Base-by-base conservation (phyloP, 2,113 vertebrate species). In the Dromaius novaehollandiae region DNA sequence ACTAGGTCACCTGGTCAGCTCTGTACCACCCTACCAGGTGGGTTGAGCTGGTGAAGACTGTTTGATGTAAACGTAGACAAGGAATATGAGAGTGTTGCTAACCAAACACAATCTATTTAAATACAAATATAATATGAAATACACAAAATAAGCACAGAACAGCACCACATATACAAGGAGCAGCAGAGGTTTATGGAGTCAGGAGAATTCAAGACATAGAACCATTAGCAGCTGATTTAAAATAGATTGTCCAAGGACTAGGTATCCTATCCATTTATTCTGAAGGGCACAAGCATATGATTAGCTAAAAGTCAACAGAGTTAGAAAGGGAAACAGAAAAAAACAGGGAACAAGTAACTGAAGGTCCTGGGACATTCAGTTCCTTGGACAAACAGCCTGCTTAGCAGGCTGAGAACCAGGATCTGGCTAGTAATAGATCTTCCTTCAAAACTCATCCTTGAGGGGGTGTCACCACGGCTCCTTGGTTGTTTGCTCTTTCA, bases 291-390 rank as follows among this genome's bases (percentile, higher is more conserved):
- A 74, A 40, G 68, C 75, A 95, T 70, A 86, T 65, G 36, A 86
- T 88, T 89, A 95, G 50, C 26, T 93, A 91, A 91, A 94, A 76
- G 89, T 80, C 82, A 88, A 85, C 76, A 65, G 42, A 76, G 61
- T 65, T 90, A 87, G 82, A 83, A 58, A 61, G 60, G 30, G 40
- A 96, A 95, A 93, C 40, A 60, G 32, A 19, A 34, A 6, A 19
- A 32, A 60, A 58, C 25, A 58, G 21, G 32, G 26, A 70, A 9
- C 11, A 46, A 18, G 32, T 24, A 34, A 48, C 44, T n/a, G 32
- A 32, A 50, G 30, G 44, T 28, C 32, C 32, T 44, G 30, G 68
- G 46, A 70, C 44, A 70, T 70, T 48, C 46, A 50, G 46, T 48
- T 48, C 21, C 68, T n/a, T 24, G 21, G 46, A n/a, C 38, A 64